phyloP scores from a whole-genome alignment of 2,888 invertebrate species.

The Cyclophora punctaria region DNA sequence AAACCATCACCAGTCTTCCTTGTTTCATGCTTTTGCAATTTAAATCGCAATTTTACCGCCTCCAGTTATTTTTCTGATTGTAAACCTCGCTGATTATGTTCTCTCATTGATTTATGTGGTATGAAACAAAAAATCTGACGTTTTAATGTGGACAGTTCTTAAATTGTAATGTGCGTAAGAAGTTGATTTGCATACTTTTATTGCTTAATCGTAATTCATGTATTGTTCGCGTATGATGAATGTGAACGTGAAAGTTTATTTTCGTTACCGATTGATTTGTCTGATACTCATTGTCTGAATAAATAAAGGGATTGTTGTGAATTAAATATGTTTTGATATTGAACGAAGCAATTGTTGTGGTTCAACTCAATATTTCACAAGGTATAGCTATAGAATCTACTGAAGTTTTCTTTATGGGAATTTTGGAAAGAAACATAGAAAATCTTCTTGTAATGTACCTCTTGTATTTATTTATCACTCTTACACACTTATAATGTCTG shows the following conservation, averaged over 20 bases:
- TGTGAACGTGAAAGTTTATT: slow-evolving; percentile 26
- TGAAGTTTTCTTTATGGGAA: too few relatives aligned
- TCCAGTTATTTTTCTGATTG: slow-evolving; percentile 13
- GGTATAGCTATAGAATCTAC: too few relatives aligned
- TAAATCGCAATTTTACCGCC: slow-evolving; percentile 20
- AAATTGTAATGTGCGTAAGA: slow-evolving; percentile 19
- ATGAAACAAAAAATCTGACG: slow-evolving; percentile 20
- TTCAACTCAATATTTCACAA: too few relatives aligned
- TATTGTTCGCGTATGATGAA: slow-evolving; percentile 17
- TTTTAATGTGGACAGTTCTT: slow-evolving; percentile 19
- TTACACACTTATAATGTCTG: too few relatives aligned
- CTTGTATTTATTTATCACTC: too few relatives aligned
- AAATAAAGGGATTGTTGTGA: too few relatives aligned
- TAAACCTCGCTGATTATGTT: slow-evolving; percentile 22
- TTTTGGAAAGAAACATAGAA: too few relatives aligned
- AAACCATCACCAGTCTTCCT: slow-evolving; percentile 28
- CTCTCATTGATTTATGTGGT: slow-evolving; percentile 26
- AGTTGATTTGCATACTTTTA: slow-evolving; percentile 20
- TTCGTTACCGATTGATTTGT: too few relatives aligned
- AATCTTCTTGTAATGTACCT: too few relatives aligned
- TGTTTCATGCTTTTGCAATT: slow-evolving; percentile 29
- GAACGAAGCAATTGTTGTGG: too few relatives aligned
- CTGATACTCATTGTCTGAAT: too few relatives aligned
- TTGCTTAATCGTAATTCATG: slow-evolving; percentile 11
- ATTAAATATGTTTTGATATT: too few relatives aligned